phyloP scores from a whole-genome alignment of 1,140 invertebrate genomes.

The Drosophila aff. region DNA sequence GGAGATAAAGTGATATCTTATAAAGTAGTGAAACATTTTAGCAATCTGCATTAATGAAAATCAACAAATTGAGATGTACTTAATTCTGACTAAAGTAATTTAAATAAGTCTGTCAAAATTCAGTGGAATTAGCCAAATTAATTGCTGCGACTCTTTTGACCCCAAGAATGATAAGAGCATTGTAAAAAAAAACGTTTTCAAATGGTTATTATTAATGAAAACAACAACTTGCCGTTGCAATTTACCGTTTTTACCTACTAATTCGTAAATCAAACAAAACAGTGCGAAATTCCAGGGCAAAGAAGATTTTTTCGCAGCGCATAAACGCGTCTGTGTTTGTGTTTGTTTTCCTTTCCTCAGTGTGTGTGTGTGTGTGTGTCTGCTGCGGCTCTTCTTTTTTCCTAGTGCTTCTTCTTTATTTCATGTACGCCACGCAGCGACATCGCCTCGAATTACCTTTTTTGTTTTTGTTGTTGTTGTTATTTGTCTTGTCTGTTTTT shows the following conservation, averaged over 20 bases:
- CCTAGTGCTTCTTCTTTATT: constrained; percentile 9
- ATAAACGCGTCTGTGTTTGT: constrained; percentile 36
- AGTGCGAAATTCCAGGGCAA: constrained; percentile 4
- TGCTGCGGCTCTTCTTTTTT: constrained; percentile 30
- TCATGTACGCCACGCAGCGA: constrained; percentile 41
- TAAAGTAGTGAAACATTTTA: not conserved
- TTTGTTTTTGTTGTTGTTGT: constrained; percentile 6
- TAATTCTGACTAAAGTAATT: not conserved
- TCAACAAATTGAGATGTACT: not conserved
- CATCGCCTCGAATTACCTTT: constrained; percentile 51
- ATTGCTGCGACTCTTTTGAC: not conserved
- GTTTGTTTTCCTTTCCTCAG: constrained; percentile 2
- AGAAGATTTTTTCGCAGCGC: constrained; percentile 13
- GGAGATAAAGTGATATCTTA: not conserved
- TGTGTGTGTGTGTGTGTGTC: constrained; percentile 11
- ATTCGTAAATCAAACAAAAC: not conserved
- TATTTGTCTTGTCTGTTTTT: constrained; percentile 10
- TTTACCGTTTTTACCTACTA: not conserved
- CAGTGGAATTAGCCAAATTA: not conserved
- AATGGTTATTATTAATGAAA: not conserved
- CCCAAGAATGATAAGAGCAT: not conserved
- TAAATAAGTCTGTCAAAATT: not conserved
- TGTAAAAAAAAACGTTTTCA: not conserved
- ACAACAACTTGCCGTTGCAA: not conserved
- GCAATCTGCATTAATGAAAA: not conserved